Evolutionary conservation across 2,888 invertebrate genomes (phyloP), one percentile per base, ranked within the genome.

Genomic region (Tethea ocularis): DNA sequence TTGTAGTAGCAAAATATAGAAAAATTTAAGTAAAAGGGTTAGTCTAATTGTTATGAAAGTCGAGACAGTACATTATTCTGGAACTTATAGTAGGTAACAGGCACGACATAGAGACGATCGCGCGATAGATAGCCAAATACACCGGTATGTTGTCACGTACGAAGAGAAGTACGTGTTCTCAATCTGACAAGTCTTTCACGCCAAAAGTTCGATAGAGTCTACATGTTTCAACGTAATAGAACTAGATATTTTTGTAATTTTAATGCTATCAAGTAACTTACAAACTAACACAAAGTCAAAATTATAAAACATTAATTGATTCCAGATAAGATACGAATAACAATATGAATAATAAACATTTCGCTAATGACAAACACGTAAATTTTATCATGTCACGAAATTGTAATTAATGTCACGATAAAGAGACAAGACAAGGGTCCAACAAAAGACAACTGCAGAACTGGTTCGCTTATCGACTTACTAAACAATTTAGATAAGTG

Each of bases 401-500:
- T 33, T 22, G 15, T 54, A 33, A 33, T 54, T 54, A 54, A 22
- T 11, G 54, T 54, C 54, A 22, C 24, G 33, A 54, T 54, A 54
- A 54, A 33, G n/a, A n/a, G n/a, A n/a, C n/a, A n/a, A n/a, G n/a
- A n/a, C 46, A 46, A 20, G 46, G 46, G 46, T 20, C 20, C 46
- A 20, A 46, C 46, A n/a, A 1, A 20, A 46, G 46, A 20, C 46
- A 46, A 33, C 5, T 33, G 5, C 17, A 22, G 22, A 33, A 33
- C 33, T 20, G 13, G 33, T 11, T 33, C 20, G 11, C 17, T 33
- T 54, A 24, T 36, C 17, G 22, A 54, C 20, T 33, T 54, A 22
- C 20, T 20, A 33, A 54, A 71, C 72, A 72, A 78, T 80, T 75
- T 71, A 81, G 79, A 78, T 80, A 78, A 77, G 61, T 63, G 64